These are phyloP conservation scores for Beris chalybata DNA, from an alignment of 2,888 invertebrate genomes.

Conservation along the genomic window DNA sequence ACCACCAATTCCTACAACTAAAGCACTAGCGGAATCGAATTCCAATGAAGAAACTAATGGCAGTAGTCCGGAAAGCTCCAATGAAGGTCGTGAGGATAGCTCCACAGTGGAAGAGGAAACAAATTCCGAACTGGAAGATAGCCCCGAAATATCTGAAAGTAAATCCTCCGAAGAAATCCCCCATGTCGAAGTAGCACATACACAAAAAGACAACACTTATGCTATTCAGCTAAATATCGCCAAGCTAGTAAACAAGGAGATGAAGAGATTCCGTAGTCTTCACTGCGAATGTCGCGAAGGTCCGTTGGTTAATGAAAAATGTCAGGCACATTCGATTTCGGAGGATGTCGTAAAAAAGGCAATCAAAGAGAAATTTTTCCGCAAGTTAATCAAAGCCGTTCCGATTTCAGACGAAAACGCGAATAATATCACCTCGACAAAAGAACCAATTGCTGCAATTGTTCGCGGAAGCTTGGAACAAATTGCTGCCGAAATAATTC, in stretches of 20 bases:
- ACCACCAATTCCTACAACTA: too few species aligned
- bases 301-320: conserved; percentile 35
- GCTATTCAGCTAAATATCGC: conserved; percentile 36
- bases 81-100: too few species aligned
- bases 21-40: too few species aligned
- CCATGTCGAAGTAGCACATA: neutral
- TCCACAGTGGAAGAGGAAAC: too few species aligned
- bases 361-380: conserved; percentile 7
- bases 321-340: conserved; percentile 9
- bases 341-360: conserved; percentile 41
- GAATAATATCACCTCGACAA: too few species aligned
- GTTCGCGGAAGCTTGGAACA: too few species aligned
- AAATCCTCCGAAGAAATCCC: conserved; percentile 1
- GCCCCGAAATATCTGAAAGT: neutral
- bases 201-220: conserved; percentile 15
- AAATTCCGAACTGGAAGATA: too few species aligned
- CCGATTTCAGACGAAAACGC: conserved; percentile 2
- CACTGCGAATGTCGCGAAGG: conserved; percentile 37
- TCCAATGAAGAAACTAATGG: too few species aligned
- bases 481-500: too few species aligned
- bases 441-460: too few species aligned
- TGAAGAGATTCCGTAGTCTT: conserved; percentile 31
- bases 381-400: conserved; percentile 6
- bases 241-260: conserved; percentile 34
- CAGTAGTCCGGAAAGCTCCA: too few species aligned